A percentile compares a stretch with the other conserved stretches of the same genome.
phyloP scores from a whole-genome alignment of 1,140 invertebrate species.

The Bradysia coprophila region DNA sequence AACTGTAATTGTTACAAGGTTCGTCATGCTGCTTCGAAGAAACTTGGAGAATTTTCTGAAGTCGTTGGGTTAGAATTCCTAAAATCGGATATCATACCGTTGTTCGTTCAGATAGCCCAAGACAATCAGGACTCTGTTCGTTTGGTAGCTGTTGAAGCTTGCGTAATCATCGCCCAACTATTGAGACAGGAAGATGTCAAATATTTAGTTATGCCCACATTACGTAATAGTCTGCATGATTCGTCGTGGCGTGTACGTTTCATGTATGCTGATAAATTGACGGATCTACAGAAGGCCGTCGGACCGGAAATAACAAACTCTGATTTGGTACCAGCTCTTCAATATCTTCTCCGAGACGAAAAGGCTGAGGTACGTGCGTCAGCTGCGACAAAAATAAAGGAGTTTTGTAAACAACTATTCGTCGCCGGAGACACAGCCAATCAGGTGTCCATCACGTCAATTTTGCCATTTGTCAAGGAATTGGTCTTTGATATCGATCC shows the following conservation, averaged over 20 bases:
- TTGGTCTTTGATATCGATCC: conserved; percentile 97
- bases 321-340: conserved; percentile 88
- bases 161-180: conserved; percentile 86
- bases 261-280: conserved; percentile 94
- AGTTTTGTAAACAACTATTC: conserved; percentile 93
- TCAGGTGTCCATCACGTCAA: conserved; percentile 83
- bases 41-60: conserved; percentile 95
- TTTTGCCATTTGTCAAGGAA: conserved; percentile 95
- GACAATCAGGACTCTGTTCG: conserved; percentile 78
- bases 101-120: conserved; percentile 87
- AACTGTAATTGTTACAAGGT: conserved; percentile 7
- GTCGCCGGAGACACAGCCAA: conserved; percentile 73
- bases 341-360: conserved; percentile 84
- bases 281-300: conserved; percentile 78
- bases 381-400: conserved; percentile 83
- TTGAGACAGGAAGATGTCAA: conserved; percentile 62
- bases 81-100: conserved; percentile 90
- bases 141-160: conserved; percentile 93
- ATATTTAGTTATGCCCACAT: conserved; percentile 77
- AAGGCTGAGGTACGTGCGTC: conserved; percentile 97
- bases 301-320: conserved; percentile 90
- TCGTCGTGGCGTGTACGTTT: conserved; percentile 93
- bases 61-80: conserved; percentile 93
- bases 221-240: conserved; percentile 85
- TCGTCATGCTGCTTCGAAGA: conserved; percentile 89